Percentiles rank a stretch among this genome's conserved stretches.
phyloP scores from a whole-genome alignment of 30 jellyfish, hydroid and myxozoan genomes.

The Cassiopea andromeda region DNA sequence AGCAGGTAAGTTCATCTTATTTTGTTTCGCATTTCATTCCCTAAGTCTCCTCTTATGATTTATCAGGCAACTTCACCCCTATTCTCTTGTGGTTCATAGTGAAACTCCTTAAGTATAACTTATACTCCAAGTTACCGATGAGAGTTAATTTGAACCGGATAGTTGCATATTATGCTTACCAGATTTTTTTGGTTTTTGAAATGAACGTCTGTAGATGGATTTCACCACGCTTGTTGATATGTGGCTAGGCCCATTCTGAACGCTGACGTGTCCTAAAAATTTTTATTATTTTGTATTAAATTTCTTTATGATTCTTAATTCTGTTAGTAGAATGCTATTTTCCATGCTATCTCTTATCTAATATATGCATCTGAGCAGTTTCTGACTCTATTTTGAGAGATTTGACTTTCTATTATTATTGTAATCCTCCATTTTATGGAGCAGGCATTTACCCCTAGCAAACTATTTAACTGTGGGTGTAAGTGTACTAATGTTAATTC shows the following conservation, averaged over 20 bases:
- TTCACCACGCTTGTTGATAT: not conserved
- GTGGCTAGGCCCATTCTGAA: slow-evolving; percentile 13
- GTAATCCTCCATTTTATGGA: no score
- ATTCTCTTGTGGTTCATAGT: not conserved
- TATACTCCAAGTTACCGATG: no score
- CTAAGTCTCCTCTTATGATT: no score
- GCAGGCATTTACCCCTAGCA: no score
- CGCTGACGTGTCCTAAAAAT: slow-evolving; percentile 38
- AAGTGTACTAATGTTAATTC: not conserved
- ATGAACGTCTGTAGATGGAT: no score
- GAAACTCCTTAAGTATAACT: not conserved
- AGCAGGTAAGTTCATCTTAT: slow-evolving; percentile 67
- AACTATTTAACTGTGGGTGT: no score
- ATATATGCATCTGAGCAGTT: no score
- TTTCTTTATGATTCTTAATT: not conserved
- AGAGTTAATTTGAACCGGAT: no score
- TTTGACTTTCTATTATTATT: no score
- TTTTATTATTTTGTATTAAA: not conserved
- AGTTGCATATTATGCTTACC: no score
- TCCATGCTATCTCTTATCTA: not conserved
- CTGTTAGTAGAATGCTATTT: not conserved
- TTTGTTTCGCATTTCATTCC: not conserved
- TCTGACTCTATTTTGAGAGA: no score
- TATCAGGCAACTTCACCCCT: not conserved
- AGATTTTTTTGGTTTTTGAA: no score